A percentile compares a stretch with the other conserved stretches of the same genome.
These are phyloP conservation scores for Sinelater perroti DNA, from an alignment of 2,888 invertebrate species.

Conservation along the genomic window DNA sequence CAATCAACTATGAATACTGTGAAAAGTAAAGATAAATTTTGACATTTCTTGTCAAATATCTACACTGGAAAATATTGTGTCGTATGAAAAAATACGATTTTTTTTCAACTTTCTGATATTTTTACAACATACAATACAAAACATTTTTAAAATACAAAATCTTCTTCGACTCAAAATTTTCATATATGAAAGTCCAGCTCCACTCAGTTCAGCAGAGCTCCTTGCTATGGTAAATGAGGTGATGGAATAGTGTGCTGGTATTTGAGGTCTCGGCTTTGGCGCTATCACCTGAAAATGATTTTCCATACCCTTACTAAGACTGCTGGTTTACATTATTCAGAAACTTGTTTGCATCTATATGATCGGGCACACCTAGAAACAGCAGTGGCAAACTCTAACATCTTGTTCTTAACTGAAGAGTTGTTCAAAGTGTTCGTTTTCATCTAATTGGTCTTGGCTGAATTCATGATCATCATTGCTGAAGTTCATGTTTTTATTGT, in stretches of 20 bases:
- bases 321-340: conserved; percentile 55
- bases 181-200: conserved; percentile 8
- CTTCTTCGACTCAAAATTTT: conserved; percentile 20
- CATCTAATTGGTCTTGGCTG: conserved; percentile 50
- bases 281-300: background rate
- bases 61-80: background rate
- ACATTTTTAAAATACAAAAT: no score
- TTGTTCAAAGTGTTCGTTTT: conserved; percentile 12
- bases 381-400: conserved; percentile 55
- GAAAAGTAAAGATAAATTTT: no score
- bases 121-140: no score
- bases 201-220: conserved; percentile 5
- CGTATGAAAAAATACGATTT: no score
- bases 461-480: conserved; percentile 70
- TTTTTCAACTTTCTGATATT: no score
- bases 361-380: conserved; percentile 57
- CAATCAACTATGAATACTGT: no score
- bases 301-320: background rate
- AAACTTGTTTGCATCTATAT: conserved; percentile 56
- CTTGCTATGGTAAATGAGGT: background rate
- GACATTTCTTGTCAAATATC: background rate
- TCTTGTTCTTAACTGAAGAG: no score
- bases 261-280: conserved; percentile 1
- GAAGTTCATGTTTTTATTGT: conserved; percentile 87
- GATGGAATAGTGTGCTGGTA: background rate